Conservation (phyloP, 2,797 vertebrate genomes). For the Ctenochaetus hawaiiensis region DNA sequence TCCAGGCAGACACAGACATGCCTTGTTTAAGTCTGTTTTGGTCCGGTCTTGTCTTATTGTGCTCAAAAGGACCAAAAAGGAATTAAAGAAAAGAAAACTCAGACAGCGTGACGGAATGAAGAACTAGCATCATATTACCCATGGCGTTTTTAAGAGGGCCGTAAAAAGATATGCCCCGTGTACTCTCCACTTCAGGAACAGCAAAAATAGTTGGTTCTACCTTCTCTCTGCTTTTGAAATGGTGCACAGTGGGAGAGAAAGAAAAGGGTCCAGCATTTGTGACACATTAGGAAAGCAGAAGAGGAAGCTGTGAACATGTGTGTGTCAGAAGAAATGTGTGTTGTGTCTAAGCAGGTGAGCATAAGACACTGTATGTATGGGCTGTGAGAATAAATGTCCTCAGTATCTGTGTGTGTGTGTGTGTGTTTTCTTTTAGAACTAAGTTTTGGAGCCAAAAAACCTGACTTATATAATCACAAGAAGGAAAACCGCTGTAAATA, state of each 20-base stretch:
- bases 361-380: neutral
- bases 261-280: conserved; percentile 36
- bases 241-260: conserved; percentile 43
- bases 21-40: conserved; percentile 71
- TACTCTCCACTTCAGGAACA: conserved; percentile 58
- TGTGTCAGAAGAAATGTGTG: conserved; percentile 29
- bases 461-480: neutral
- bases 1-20: conserved; percentile 66
- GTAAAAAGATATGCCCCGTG: conserved; percentile 71
- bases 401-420: neutral
- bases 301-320: conserved; percentile 28
- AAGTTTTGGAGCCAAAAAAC: neutral
- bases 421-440: neutral
- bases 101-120: conserved; percentile 84
- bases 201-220: conserved; percentile 61
- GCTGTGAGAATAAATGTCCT: neutral
- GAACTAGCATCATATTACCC: conserved; percentile 73
- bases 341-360: conserved; percentile 33
- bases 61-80: conserved; percentile 65
- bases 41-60: conserved; percentile 67
- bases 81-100: conserved; percentile 71
- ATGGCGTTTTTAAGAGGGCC: conserved; percentile 66
- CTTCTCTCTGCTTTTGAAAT: conserved; percentile 48
- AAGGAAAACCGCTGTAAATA: neutral
- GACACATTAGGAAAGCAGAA: conserved; percentile 38